Conservation (phyloP, 2,797 vertebrate species). For the Sebastes variabilis region DNA sequence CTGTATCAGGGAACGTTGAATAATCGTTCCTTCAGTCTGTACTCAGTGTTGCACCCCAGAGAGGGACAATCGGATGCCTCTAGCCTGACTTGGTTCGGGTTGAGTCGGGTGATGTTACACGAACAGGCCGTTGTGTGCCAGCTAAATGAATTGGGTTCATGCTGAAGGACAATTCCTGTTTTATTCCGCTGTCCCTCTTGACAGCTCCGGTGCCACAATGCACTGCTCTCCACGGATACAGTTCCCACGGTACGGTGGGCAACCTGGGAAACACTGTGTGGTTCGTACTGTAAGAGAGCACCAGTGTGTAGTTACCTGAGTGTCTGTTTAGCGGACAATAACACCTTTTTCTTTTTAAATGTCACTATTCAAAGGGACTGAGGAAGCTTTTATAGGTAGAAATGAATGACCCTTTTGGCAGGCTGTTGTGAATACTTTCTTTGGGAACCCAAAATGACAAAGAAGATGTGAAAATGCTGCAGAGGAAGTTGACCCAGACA, state of each 20-base stretch:
- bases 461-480: conserved; percentile 57
- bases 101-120: conserved; percentile 70
- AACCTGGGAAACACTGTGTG: conserved; percentile 57
- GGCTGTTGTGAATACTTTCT: conserved; percentile 17
- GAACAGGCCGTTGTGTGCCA: conserved; percentile 60
- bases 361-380: background rate
- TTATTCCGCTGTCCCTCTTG: conserved; percentile 58
- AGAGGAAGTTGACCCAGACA: conserved; percentile 49
- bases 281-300: conserved; percentile 33
- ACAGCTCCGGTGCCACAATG: conserved; percentile 59
- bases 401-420: background rate
- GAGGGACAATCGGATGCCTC: conserved; percentile 58
- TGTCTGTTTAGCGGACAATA: conserved; percentile 20
- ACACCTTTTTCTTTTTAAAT: background rate
- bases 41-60: conserved; percentile 35
- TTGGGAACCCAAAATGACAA: conserved; percentile 38
- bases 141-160: conserved; percentile 64
- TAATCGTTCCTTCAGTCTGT: conserved; percentile 55
- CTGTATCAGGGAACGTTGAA: conserved; percentile 21
- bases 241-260: conserved; percentile 72
- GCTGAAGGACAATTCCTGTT: conserved; percentile 66
- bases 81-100: conserved; percentile 38
- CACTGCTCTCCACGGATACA: conserved; percentile 21
- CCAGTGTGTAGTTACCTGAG: conserved; percentile 48
- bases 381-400: conserved; percentile 4